phyloP scores from a whole-genome alignment of 2,888 invertebrate species.

The Tiliacea citrago region DNA sequence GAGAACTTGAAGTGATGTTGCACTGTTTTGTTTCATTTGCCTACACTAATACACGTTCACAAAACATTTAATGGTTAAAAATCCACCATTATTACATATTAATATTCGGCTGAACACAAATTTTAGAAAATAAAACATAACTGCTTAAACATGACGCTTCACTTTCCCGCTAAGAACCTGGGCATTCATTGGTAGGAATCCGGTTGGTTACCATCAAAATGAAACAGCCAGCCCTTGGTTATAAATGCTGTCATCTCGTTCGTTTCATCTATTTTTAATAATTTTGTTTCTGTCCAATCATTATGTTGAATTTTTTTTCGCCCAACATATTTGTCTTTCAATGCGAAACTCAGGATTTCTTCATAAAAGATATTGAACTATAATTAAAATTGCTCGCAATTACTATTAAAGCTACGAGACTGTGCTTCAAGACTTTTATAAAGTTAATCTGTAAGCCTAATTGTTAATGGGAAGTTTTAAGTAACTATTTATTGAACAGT shows the following conservation, averaged over 20 bases:
- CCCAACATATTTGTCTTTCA: not conserved
- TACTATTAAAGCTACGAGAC: slow-evolving; percentile 1
- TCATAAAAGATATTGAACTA: not conserved
- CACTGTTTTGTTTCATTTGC: too few relatives aligned
- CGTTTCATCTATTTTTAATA: not conserved
- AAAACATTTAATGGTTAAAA: too few relatives aligned
- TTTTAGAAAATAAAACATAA: too few relatives aligned
- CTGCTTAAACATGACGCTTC: too few relatives aligned
- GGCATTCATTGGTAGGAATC: too few relatives aligned
- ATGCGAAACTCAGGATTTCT: not conserved
- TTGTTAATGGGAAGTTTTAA: not conserved
- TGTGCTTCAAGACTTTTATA: not conserved
- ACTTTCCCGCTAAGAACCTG: too few relatives aligned
- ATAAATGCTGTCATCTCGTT: not conserved
- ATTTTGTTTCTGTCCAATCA: not conserved
- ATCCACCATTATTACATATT: too few relatives aligned
- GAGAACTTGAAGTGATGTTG: too few relatives aligned
- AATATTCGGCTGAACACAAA: too few relatives aligned
- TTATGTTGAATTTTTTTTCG: not conserved
- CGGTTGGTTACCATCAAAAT: not conserved
- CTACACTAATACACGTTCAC: too few relatives aligned
- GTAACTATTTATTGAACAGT: not conserved
- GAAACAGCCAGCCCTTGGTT: not conserved
- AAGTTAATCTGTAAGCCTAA: not conserved
- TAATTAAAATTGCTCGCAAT: not conserved